Evolutionary conservation across 2,888 invertebrate genomes (phyloP), one percentile per base, ranked within the genome.

Genomic region (Parnassius apollo): DNA sequence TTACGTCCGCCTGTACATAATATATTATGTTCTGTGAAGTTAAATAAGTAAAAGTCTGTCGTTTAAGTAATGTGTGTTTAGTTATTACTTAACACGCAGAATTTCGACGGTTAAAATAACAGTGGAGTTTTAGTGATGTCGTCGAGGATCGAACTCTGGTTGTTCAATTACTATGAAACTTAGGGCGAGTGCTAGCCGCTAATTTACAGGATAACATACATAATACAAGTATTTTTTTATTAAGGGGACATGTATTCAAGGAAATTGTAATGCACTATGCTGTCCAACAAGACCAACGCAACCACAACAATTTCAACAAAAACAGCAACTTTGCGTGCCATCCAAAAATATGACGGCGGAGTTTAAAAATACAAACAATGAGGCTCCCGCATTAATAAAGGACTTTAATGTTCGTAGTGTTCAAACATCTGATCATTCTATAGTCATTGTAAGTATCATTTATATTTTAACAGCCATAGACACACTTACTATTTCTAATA

Each of bases 401-500:
- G 54, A 50, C 11, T 18, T 52, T 11, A 25, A 22, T 12, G 51
- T 22, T 49, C 66, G 69, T 49, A 65, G 65, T 45, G 73, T 69
- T 9, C 87, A 89, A 77, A 89, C 88, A 2, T 88, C 86, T 1
- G 78, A 85, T 68, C 77, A 78, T 69, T 75, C 85, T 9, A 83
- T 89, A 69, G 65, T 62, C 54, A 67, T 88, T 55, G 88, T 88
- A 75, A 82, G 84, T 77, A 46, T 42, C 2, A 62, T 42, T 13
- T 49, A 2, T 25, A 35, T 58, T 61, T 46, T 55, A 51, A 48
- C 55, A 58, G 18, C 44, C 7, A 35, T 35, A 35, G 4, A 35
- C 35, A 35, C 35, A 35, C 25, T 25, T 25, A 25, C 35, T 0
- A 35, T 7, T 35, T 35, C 35, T 35, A 35, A 35, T 35, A 35